Percentiles rank a stretch among this genome's conserved stretches.
Evolutionary conservation across 2,888 invertebrate species (phyloP).

Genomic region (Eupsilia transversa): DNA sequence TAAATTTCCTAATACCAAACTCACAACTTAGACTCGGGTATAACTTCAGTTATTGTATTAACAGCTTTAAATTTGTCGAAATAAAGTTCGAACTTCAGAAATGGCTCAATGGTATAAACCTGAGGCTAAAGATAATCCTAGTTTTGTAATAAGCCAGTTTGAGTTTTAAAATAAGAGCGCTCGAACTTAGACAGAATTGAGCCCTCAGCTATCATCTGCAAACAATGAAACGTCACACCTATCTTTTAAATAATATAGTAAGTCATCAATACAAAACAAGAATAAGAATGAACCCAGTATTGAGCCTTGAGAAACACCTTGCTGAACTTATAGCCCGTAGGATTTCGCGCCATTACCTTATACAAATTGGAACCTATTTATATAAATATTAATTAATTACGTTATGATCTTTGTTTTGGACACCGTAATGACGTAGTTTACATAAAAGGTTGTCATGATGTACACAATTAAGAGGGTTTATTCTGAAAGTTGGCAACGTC

Average conservation of each 20-base stretch:
- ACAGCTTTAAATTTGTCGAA: neutral
- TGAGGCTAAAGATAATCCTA: neutral
- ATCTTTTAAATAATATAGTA: neutral
- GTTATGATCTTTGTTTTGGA: too few relatives aligned
- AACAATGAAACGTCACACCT: neutral
- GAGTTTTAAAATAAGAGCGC: neutral
- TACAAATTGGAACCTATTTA: neutral
- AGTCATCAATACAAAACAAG: neutral
- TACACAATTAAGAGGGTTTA: neutral
- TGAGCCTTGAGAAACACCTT: slow-evolving; percentile 13
- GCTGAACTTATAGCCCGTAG: neutral
- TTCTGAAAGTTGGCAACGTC: too few relatives aligned
- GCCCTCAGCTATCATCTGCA: neutral
- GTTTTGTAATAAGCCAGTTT: neutral
- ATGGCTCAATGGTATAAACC: neutral
- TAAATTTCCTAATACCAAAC: neutral
- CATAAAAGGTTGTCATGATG: neutral
- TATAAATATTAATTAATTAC: neutral
- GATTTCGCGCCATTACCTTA: neutral
- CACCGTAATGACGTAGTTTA: neutral
- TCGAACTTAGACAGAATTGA: neutral
- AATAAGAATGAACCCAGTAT: slow-evolving; percentile 17
- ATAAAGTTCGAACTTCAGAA: neutral
- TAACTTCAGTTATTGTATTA: neutral
- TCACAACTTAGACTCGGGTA: neutral